Percentiles rank a stretch among this genome's conserved stretches.
Conservation (phyloP, 1,140 invertebrate species). For the Apis mellifera region Amel_HAv3.1 CM009931.2:8653001-8653500, state of each 20-base stretch:
- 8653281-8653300: no score
- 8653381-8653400: constrained; percentile 33
- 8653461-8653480: constrained; percentile 28
- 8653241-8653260: not conserved
- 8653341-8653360: not conserved
- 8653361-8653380: not conserved
- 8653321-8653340: not conserved
- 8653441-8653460: constrained; percentile 16
- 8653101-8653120: no score
- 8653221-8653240: not conserved
- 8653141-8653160: no score
- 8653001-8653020: no score
- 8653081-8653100: no score
- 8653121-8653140: no score
- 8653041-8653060: no score
- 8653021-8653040: no score
- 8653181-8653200: no score
- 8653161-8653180: no score
- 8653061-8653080: no score
- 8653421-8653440: constrained; percentile 31
- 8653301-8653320: not conserved
- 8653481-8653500: constrained; percentile 9
- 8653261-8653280: not conserved
- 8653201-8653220: no score
- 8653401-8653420: constrained; percentile 33